These are phyloP conservation scores for Etia nguti DNA, from an alignment of 2,113 vertebrate species.

Conservation along the genomic window DNA sequence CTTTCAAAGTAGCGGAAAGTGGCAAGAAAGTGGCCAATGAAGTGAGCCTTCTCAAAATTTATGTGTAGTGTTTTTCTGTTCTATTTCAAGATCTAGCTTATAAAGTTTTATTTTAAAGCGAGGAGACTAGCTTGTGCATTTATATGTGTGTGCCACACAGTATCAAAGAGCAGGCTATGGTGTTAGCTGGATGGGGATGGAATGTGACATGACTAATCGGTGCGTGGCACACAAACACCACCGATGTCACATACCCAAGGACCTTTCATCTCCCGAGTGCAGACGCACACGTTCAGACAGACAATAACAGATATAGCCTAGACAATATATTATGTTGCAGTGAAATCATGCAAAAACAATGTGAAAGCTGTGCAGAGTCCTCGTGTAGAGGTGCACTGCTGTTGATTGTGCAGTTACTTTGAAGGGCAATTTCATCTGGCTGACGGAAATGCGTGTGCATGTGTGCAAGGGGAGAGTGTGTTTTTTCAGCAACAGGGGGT, in stretches of 20 bases:
- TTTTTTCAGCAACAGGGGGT: constrained; percentile 57
- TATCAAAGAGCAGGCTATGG: constrained; percentile 13
- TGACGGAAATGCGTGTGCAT: constrained; percentile 33
- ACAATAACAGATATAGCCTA: background rate
- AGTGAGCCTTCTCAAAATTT: background rate
- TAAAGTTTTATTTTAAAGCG: background rate
- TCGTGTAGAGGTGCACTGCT: constrained; percentile 26
- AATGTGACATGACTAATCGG: constrained; percentile 46
- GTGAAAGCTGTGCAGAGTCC: constrained; percentile 10
- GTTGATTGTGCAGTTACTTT: constrained; percentile 66
- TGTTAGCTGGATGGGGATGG: constrained; percentile 31
- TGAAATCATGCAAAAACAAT: constrained; percentile 10
- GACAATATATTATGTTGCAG: background rate
- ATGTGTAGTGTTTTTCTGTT: background rate
- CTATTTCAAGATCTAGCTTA: background rate
- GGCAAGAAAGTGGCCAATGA: background rate
- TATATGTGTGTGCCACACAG: background rate
- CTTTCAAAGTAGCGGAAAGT: background rate
- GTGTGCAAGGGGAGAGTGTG: constrained; percentile 22
- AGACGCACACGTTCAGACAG: background rate
- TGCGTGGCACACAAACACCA: constrained; percentile 30
- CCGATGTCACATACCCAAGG: constrained; percentile 14
- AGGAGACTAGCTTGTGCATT: background rate
- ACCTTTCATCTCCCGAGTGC: constrained; percentile 6
- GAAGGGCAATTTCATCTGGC: constrained; percentile 65